Base-by-base conservation (phyloP, 2,113 vertebrate species). In the Montifringilla adamsi region DNA sequence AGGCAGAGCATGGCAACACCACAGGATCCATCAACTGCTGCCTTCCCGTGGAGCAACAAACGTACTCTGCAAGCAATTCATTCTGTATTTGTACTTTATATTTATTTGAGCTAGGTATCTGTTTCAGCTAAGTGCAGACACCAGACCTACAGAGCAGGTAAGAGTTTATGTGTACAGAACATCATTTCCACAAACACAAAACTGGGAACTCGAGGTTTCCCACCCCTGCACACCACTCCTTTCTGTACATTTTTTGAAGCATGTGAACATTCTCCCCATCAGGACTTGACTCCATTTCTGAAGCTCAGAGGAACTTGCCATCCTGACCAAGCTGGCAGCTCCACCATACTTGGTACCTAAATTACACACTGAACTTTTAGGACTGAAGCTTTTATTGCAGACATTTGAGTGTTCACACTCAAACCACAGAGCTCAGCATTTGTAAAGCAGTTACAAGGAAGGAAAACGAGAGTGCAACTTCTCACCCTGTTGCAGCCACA, bases 1-100 rank as follows among this genome's bases (percentile, higher is more conserved):
- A 41, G 37, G 72, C 46, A 73, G 27, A 15, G 13, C 41, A 8
- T 0, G 2, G n/a, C 53, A 60, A 31, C 23, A 8, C 0, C 33
- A 9, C 0, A 1, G 53, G 19, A 64, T 2, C 6, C 62, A 70
- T 3, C 60, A 15, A 3, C 4, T 12, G 17, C 41, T 30, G 21
- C 5, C 23, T 52, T 55, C 43, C 41, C 9, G 7, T 2, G 21
- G 0, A 58, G 72, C 33, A 53, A 24, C 39, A 7, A 31, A 14
- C 7, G 5, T 3, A 10, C 50, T 37, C 69, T 5, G 14, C 76
- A 68, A 22, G 13, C 3, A 33, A 59, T 13, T 50, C 3, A 26
- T 5, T 23, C 66, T 6, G 0, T 3, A 35, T 9, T 22, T 10
- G 28, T 44, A 8, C 24, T 70, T 56, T 4, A 1, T 5, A 11